These are phyloP conservation scores for Alcis repandata DNA, from an alignment of 2,888 invertebrate genomes.

Conservation along the genomic window DNA sequence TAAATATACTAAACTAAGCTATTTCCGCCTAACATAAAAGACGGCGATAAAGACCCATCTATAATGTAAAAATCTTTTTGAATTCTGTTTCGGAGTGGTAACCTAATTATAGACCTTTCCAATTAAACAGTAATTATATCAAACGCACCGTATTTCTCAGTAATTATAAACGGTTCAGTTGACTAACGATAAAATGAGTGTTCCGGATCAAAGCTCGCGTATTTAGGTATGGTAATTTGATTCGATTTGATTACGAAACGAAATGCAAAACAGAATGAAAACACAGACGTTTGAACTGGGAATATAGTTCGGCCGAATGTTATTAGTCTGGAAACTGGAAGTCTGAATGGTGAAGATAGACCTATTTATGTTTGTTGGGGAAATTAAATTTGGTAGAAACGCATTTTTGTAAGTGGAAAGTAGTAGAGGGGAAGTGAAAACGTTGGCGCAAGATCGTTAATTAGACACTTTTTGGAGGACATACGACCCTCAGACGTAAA, in stretches of 20 bases:
- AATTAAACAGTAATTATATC: conserved; percentile 50
- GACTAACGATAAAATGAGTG: conserved; percentile 58
- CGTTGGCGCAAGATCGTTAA: background rate
- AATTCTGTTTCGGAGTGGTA: background rate
- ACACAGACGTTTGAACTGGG: conserved; percentile 17
- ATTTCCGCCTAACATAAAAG: too few species aligned
- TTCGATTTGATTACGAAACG: conserved; percentile 37
- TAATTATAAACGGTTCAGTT: conserved; percentile 65
- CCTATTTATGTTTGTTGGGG: conserved; percentile 12
- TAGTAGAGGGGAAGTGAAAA: background rate
- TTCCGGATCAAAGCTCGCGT: conserved; percentile 49
- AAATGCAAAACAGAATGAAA: conserved; percentile 34
- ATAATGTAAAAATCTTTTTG: conserved; percentile 1
- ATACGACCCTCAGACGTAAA: too few species aligned
- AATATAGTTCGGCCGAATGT: conserved; percentile 16
- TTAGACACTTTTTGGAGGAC: too few species aligned
- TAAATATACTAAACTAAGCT: too few species aligned
- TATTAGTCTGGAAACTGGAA: conserved; percentile 18
- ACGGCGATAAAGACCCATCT: background rate
- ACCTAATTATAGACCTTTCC: conserved; percentile 47
- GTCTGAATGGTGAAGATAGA: background rate
- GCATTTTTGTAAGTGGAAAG: background rate
- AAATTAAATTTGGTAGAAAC: background rate
- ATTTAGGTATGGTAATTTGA: conserved; percentile 35
- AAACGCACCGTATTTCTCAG: conserved; percentile 64